Base-by-base conservation (phyloP, 2,888 invertebrate species). In the Pandemis heparana region DNA sequence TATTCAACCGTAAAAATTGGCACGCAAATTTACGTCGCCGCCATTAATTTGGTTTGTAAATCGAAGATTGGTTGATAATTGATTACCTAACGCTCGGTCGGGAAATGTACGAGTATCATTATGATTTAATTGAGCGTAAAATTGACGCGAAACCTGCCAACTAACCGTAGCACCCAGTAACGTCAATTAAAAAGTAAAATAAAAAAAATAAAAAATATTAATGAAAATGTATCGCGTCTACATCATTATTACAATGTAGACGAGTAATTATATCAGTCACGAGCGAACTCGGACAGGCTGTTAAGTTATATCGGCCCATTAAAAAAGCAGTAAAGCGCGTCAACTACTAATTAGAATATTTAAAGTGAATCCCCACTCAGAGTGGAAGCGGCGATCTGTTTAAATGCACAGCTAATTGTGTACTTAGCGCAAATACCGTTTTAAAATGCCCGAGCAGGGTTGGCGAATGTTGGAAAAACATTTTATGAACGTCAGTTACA, bases 331-430 rank as follows among this genome's bases (percentile, higher is more conserved):
- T 65, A 70, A 70, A 70, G 59, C 39, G 73, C 65, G 74, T 68
- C 69, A 73, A 73, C 68, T 74, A 74, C 74, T 74, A 74, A 74
- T 74, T 74, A 74, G 70, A 65, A 74, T 74, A 69, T 74, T 70
- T 60, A 69, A 74, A 70, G 74, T 74, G 64, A 74, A 74, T 74
- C 74, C 69, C 63, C 74, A 61, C 64, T 65, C 59, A 60, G 48
- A 48, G 62, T 67, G 48, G 72, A 72, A 68, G 48, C 73, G 60
- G 74, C 65, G 74, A 74, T 74, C 74, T 70, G 74, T 70, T 70
- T 74, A 70, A 74, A 74, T 65, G 74, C 69, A 65, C 69, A 70
- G 74, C 74, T 74, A 74, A 74, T 74, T 74, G 74, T 74, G 74
- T 74, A 74, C 74, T 74, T 74, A 65, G 73, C 60, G 74, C 70